These are phyloP conservation scores for Istiophorus platypterus DNA, from an alignment of 2,113 vertebrate genomes.

Conservation along the genomic window DNA sequence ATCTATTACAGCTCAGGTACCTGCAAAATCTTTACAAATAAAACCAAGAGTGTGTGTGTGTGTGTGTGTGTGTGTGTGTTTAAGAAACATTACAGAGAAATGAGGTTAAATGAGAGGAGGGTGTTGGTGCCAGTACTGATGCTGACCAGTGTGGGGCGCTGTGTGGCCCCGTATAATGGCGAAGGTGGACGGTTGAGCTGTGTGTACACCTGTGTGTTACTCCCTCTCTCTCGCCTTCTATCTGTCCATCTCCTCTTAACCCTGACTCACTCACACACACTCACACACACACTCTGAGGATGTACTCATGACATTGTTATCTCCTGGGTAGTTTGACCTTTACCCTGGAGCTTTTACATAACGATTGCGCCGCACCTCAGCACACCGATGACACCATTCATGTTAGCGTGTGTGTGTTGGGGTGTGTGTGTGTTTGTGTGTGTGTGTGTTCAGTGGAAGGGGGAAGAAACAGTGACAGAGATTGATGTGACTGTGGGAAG, in stretches of 20 bases:
- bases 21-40: too few relatives aligned
- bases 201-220: background rate
- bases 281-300: constrained; percentile 27
- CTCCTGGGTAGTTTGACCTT: constrained; percentile 58
- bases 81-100: background rate
- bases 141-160: constrained; percentile 36
- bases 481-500: constrained; percentile 10
- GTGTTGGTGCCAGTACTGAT: background rate
- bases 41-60: too few relatives aligned
- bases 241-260: background rate
- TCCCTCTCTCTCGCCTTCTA: background rate
- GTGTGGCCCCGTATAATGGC: constrained; percentile 14
- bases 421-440: constrained; percentile 26
- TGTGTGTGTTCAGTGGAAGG: background rate
- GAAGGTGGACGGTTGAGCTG: background rate
- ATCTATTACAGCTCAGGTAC: too few relatives aligned
- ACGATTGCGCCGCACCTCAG: constrained; percentile 45
- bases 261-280: constrained; percentile 19
- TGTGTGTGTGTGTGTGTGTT: too few relatives aligned
- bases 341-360: constrained; percentile 50
- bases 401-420: constrained; percentile 25
- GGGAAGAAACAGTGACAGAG: constrained; percentile 8
- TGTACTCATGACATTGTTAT: constrained; percentile 36
- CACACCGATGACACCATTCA: background rate
- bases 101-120: too few relatives aligned